These are phyloP conservation scores for Graphium colonna DNA, from an alignment of 2,888 invertebrate genomes.

Conservation along the genomic window DNA sequence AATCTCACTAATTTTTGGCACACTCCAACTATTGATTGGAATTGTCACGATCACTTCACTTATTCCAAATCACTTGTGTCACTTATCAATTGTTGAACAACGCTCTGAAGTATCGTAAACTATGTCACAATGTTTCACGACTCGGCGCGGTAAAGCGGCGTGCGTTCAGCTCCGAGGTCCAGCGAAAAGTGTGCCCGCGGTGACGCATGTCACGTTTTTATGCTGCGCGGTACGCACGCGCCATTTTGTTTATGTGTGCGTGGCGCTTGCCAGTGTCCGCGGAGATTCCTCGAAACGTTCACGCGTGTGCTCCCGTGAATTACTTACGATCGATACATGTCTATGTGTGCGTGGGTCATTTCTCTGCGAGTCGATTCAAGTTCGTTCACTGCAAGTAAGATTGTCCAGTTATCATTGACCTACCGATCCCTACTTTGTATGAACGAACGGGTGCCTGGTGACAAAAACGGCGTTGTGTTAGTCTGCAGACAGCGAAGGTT, in stretches of 20 bases:
- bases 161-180: constrained; percentile 42
- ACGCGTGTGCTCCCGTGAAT: constrained; percentile 36
- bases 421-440: constrained; percentile 36
- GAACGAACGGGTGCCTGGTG: constrained; percentile 30
- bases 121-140: constrained; percentile 76
- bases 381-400: constrained; percentile 42
- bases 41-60: constrained; percentile 51
- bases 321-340: constrained; percentile 29
- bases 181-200: constrained; percentile 45
- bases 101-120: constrained; percentile 34
- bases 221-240: constrained; percentile 31
- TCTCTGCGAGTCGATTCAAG: constrained; percentile 27
- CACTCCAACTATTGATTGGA: constrained; percentile 41
- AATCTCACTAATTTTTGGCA: constrained; percentile 53
- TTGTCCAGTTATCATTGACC: constrained; percentile 31
- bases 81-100: constrained; percentile 36
- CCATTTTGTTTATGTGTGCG: constrained; percentile 51
- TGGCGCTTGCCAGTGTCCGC: constrained; percentile 40
- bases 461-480: constrained; percentile 24
- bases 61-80: constrained; percentile 30
- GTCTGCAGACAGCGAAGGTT: constrained; percentile 23
- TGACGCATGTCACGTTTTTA: constrained; percentile 37
- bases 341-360: constrained; percentile 42
- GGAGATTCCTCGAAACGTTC: constrained; percentile 62
- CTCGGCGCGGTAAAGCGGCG: constrained; percentile 45